Conservation (phyloP, 2,797 vertebrate genomes). For the Sternarchorhynchus goeldii region DNA sequence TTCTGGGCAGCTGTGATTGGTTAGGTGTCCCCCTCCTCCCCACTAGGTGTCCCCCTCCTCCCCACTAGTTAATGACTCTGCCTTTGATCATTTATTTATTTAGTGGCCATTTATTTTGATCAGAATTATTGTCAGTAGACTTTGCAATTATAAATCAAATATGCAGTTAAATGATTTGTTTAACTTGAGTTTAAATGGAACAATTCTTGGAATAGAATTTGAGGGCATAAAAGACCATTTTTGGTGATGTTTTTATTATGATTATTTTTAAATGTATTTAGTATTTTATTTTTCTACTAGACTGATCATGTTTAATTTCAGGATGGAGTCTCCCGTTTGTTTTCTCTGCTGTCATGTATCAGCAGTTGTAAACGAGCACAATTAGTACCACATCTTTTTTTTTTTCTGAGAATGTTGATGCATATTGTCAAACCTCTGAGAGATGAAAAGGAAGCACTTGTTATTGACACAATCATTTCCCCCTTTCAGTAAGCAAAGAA, state of each 20-base stretch:
- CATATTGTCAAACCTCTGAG: slow-evolving; percentile 17
- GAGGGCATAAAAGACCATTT: neutral
- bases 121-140: slow-evolving; percentile 20
- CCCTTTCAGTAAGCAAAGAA: slow-evolving; percentile 17
- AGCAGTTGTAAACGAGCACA: slow-evolving; percentile 50
- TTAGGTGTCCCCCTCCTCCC: neutral
- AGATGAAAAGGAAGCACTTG: slow-evolving; percentile 27
- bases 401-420: slow-evolving; percentile 5
- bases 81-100: neutral
- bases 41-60: neutral
- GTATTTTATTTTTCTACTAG: slow-evolving; percentile 40
- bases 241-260: slow-evolving; percentile 32
- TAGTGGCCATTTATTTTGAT: slow-evolving; percentile 23
- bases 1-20: neutral
- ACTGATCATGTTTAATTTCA: slow-evolving; percentile 47
- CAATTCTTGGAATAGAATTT: neutral
- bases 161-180: neutral
- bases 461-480: slow-evolving; percentile 35
- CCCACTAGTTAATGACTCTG: neutral
- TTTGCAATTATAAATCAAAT: slow-evolving; percentile 30
- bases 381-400: slow-evolving; percentile 48
- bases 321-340: slow-evolving; percentile 31
- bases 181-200: slow-evolving; percentile 4
- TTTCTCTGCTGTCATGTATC: slow-evolving; percentile 44
- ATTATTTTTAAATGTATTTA: slow-evolving; percentile 43